Conservation (phyloP, 2,797 vertebrate genomes). For the Oreonectes daqikongensis region DNA sequence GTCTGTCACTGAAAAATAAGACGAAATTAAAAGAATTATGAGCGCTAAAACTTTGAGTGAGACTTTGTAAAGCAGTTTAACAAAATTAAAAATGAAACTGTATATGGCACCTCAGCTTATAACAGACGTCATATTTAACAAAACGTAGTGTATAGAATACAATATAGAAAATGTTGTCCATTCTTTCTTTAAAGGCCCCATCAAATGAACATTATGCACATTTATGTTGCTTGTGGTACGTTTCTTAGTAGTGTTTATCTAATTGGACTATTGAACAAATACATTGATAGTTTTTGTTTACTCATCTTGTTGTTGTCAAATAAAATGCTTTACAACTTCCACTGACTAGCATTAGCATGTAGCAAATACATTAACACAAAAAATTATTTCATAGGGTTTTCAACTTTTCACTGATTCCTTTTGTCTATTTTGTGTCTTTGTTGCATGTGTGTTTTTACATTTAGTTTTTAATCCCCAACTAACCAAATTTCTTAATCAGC, state of each 20-base stretch:
- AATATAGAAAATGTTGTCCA: no score
- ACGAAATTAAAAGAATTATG: no score
- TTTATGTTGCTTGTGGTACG: no score
- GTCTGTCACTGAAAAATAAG: no score
- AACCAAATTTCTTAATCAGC: background rate
- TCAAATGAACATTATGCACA: no score
- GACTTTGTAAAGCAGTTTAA: no score
- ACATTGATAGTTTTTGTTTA: background rate
- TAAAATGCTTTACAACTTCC: background rate
- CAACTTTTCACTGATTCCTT: background rate
- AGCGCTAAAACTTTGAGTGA: no score
- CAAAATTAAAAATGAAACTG: no score
- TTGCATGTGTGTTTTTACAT: background rate
- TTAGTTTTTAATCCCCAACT: background rate
- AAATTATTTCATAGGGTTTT: background rate
- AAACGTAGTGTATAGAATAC: no score
- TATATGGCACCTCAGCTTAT: no score
- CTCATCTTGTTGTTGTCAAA: background rate
- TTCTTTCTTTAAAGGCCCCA: no score
- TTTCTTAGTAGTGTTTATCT: background rate
- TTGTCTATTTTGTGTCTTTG: background rate
- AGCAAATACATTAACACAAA: background rate
- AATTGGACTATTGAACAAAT: background rate
- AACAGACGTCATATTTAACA: no score
- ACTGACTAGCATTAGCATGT: background rate